Percentiles rank a stretch among this genome's conserved stretches.
Conservation (phyloP, 2,888 invertebrate genomes). For the Caenorhabditis sp. region DNA sequence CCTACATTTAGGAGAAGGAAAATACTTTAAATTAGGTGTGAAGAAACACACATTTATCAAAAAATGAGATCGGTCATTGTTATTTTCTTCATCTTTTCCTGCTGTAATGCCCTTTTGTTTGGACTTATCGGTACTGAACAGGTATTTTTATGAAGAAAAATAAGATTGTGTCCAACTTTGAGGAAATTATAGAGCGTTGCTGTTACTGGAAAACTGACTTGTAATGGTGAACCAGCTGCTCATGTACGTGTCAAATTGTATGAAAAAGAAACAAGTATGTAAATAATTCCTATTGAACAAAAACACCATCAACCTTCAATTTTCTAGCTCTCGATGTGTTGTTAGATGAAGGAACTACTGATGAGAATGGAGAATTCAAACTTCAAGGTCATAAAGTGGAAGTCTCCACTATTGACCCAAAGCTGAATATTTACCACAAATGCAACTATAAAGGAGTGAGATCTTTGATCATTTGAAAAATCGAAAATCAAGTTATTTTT, state of each 20-base stretch:
- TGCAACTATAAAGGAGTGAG: constrained; percentile 44
- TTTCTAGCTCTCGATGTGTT: constrained; percentile 60
- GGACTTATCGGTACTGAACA: constrained; percentile 50
- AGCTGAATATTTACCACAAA: constrained; percentile 47
- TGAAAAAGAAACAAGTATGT: constrained; percentile 57
- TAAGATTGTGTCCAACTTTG: background rate
- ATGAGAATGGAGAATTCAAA: constrained; percentile 60
- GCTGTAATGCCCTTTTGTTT: constrained; percentile 34
- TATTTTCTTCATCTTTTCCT: background rate
- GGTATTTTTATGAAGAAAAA: constrained; percentile 8
- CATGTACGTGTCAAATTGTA: constrained; percentile 65
- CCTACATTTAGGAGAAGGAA: background rate
- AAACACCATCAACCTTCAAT: background rate
- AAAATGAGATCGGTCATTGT: background rate
- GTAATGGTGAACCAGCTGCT: constrained; percentile 60
- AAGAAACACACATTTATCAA: background rate
- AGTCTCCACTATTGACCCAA: constrained; percentile 49
- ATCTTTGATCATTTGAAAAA: background rate
- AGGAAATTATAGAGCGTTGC: constrained; percentile 54
- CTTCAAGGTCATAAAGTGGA: constrained; percentile 51
- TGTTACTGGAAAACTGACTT: constrained; percentile 58
- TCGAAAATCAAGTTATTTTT: background rate
- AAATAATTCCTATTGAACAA: background rate
- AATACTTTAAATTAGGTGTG: background rate
- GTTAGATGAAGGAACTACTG: constrained; percentile 60